Evolutionary conservation across 2,797 vertebrate genomes (phyloP), one percentile per base, ranked within the genome.

Genomic region (Myiotriccus ornatus): DNA sequence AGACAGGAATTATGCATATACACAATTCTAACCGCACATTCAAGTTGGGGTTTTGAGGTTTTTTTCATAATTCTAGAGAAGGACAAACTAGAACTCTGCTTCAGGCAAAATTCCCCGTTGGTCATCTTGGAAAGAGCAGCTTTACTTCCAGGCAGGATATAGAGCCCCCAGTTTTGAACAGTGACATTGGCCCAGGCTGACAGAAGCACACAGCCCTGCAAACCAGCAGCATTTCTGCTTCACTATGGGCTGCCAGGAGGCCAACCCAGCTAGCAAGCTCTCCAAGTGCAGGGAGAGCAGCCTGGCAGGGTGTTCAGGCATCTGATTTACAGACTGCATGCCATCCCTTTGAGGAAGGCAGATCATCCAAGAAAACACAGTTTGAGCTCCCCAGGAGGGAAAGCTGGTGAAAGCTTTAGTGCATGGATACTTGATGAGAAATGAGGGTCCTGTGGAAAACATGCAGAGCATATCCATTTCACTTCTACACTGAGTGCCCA

Each of bases 31-130:
- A 83, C 12, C 7, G 9, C 32, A 30, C 0, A 0, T 65, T 68
- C 53, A 68, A 23, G 21, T 1, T 69, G 43, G 7, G 2, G 2
- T 5, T 53, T 7, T 7, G 14, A 4, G 0, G 0, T 20, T 85
- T 56, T 52, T 49, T 19, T 47, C 6, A 8, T 79, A 71, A 43
- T 57, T 49, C 47, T 80, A 37, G 41, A 64, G 34, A 21, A 86
- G 12, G 53, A 74, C 19, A 57, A 85, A 75, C 17, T 23, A 78
- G 28, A 76, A 62, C 13, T 34, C 62, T 46, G 18, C 28, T 70
- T 73, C 17, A 22, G 39, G 44, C 35, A 85, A 92, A 79, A 56
- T 34, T 71, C 39, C 27, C 39, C 41, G 7, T 12, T 70, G 35
- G 22, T 28, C 30, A 30, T 76, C 37, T 27, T 25, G 27, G 28